Percentiles rank a stretch among this genome's conserved stretches.
Conservation (phyloP, 1,140 invertebrate genomes). For the Drosophila pseudoananassae region DNA sequence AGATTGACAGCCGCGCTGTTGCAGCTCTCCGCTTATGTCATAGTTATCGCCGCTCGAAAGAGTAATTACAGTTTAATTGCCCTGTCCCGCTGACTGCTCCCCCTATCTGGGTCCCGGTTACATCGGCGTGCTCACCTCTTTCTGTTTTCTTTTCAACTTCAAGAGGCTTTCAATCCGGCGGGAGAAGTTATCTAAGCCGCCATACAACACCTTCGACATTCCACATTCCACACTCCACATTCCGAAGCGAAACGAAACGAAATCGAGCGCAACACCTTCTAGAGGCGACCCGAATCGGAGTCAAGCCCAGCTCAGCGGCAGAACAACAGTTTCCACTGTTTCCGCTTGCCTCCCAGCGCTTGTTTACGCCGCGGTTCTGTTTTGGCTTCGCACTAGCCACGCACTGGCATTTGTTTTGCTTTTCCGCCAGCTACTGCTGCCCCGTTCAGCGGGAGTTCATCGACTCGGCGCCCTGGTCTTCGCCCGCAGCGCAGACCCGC, state of each 20-base stretch:
- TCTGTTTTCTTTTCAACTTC: not conserved
- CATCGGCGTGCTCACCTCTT: constrained; percentile 1
- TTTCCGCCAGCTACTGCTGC: not conserved
- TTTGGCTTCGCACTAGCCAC: constrained; percentile 26
- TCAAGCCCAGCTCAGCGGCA: constrained; percentile 28
- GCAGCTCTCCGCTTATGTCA: constrained; percentile 40
- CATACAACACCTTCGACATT: no score
- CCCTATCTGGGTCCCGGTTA: not conserved
- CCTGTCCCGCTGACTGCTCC: constrained; percentile 7
- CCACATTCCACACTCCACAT: no score
- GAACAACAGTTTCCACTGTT: constrained; percentile 33
- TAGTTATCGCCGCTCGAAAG: constrained; percentile 35
- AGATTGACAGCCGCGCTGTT: constrained; percentile 13
- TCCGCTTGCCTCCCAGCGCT: constrained; percentile 11
- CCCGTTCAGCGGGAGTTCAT: constrained; percentile 58
- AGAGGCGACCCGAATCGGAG: constrained; percentile 19
- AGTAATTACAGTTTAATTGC: constrained; percentile 48
- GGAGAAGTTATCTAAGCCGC: constrained; percentile 4
- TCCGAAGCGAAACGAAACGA: constrained; percentile 36
- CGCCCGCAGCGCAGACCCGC: not conserved
- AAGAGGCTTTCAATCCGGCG: constrained; percentile 1
- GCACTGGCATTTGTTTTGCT: constrained; percentile 36
- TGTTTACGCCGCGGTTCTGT: constrained; percentile 27
- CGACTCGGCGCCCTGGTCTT: constrained; percentile 24
- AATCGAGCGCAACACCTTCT: constrained; percentile 31